Conservation (phyloP, 2,113 vertebrate genomes). For the Vidua chalybeata region DNA sequence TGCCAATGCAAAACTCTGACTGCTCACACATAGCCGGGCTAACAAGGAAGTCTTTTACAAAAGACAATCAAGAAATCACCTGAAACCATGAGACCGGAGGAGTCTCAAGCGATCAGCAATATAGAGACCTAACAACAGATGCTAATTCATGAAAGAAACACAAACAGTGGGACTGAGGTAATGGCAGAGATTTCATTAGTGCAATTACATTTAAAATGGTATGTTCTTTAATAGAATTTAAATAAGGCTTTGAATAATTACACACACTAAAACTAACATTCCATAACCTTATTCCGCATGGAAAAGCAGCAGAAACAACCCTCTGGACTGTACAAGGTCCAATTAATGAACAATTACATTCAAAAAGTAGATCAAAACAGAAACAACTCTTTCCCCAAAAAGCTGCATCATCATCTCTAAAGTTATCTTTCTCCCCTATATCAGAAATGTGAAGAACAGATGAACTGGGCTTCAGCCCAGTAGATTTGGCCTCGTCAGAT, state of each 20-base stretch:
- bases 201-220: constrained; percentile 79
- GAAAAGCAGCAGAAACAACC: constrained; percentile 69
- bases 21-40: constrained; percentile 37
- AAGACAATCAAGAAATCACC: constrained; percentile 48
- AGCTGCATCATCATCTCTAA: constrained; percentile 12
- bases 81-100: background rate
- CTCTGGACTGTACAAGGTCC: constrained; percentile 55
- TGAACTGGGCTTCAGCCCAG: background rate
- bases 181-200: constrained; percentile 76
- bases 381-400: constrained; percentile 3
- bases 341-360: constrained; percentile 74
- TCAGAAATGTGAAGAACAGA: constrained; percentile 23
- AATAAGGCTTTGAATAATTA: constrained; percentile 83
- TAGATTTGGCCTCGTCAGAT: constrained; percentile 21
- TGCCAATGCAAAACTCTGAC: constrained; percentile 48
- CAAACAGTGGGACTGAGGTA: constrained; percentile 58
- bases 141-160: constrained; percentile 54
- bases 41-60: constrained; percentile 49
- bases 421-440: constrained; percentile 5
- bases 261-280: constrained; percentile 75
- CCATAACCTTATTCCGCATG: constrained; percentile 69
- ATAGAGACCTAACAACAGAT: background rate
- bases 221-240: constrained; percentile 80
- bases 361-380: constrained; percentile 66
- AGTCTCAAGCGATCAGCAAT: background rate